Conservation (phyloP, 2,113 vertebrate genomes). For the Scophthalmus maximus region DNA sequence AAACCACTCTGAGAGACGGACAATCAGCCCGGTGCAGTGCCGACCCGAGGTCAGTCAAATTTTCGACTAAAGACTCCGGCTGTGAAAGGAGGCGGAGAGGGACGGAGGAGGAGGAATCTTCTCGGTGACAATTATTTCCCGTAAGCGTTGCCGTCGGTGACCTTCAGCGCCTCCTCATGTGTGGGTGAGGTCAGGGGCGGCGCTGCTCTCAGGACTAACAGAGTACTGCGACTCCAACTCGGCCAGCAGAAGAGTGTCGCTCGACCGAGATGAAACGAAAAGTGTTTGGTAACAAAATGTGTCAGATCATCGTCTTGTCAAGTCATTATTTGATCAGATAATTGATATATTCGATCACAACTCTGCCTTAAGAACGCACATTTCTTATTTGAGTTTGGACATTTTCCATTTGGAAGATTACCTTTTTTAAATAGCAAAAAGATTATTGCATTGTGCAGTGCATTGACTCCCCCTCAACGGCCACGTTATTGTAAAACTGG, state of each 20-base stretch:
- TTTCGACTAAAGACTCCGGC: not conserved
- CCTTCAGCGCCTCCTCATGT: constrained; percentile 26
- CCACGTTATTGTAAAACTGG: no score
- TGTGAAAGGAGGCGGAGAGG: not conserved
- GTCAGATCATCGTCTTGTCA: no score
- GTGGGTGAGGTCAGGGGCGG: constrained; percentile 9
- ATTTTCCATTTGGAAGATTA: no score
- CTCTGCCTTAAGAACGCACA: no score
- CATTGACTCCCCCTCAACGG: no score
- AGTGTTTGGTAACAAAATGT: no score
- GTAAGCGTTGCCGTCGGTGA: not conserved
- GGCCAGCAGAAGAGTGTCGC: not conserved
- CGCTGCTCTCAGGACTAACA: not conserved
- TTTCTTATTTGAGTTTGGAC: no score
- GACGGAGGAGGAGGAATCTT: not conserved
- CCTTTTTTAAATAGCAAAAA: no score
- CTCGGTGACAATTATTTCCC: not conserved
- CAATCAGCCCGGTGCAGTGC: not conserved
- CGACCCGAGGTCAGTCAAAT: constrained; percentile 24
- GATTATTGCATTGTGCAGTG: no score
- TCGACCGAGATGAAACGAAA: not conserved
- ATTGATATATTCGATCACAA: no score
- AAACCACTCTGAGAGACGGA: constrained; percentile 17
- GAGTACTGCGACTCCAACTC: not conserved
- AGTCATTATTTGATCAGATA: no score